A percentile compares a stretch with the other conserved stretches of the same genome.
These are phyloP conservation scores for Trichopoda pennipes DNA, from an alignment of 2,888 invertebrate genomes.

Conservation along the genomic window DNA sequence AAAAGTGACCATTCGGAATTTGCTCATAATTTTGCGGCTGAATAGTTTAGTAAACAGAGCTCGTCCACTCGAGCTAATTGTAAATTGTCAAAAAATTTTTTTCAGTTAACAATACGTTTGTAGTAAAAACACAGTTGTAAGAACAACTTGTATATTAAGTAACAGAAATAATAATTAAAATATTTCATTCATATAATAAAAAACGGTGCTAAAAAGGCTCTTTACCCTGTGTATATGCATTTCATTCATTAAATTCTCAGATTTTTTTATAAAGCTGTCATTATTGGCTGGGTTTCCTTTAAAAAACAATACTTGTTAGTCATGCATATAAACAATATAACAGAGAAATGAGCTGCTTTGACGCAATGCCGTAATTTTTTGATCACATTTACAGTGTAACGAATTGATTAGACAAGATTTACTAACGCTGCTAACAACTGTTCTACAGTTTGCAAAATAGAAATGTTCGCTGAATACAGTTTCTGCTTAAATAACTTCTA, in stretches of 20 bases:
- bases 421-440: conserved; percentile 31
- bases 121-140: no score
- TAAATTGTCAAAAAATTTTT: no score
- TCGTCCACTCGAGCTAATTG: no score
- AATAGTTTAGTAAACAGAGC: no score
- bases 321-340: conserved; percentile 19
- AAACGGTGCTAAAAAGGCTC: no score
- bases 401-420: conserved; percentile 56
- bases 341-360: conserved; percentile 22
- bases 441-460: conserved; percentile 47
- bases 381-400: conserved; percentile 61
- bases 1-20: no score
- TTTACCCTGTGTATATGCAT: no score
- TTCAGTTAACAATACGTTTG: no score
- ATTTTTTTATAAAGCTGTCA: conserved; percentile 7
- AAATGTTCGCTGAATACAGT: conserved; percentile 9
- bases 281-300: conserved; percentile 25
- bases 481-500: conserved; percentile 49
- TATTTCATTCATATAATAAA: no score
- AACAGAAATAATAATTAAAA: no score
- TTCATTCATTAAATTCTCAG: background rate
- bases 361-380: background rate
- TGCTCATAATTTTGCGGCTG: no score
- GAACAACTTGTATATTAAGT: no score
- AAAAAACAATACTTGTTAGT: conserved; percentile 38